A percentile compares a stretch with the other conserved stretches of the same genome.
Evolutionary conservation across 1,140 invertebrate genomes (phyloP).

Genomic region (Muscidifurax raptorellus): DNA sequence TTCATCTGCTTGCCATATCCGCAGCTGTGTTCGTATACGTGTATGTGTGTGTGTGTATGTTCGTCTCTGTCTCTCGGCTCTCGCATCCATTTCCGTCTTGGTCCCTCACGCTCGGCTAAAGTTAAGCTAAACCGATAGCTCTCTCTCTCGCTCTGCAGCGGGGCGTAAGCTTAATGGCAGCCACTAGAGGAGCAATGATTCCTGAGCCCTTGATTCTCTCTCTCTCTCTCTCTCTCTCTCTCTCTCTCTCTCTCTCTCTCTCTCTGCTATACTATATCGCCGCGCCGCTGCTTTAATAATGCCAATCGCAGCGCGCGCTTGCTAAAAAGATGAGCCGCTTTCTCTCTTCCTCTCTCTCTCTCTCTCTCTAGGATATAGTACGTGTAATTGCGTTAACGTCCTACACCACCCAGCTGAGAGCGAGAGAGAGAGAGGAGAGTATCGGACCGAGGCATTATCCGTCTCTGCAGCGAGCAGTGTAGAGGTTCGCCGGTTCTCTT

Average conservation of each 20-base stretch:
- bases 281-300: slow-evolving; percentile 25
- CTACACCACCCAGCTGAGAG: neutral
- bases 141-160: neutral
- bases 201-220: neutral
- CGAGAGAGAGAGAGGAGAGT: neutral
- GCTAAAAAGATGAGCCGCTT: neutral
- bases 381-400: slow-evolving; percentile 67
- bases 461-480: slow-evolving; percentile 51
- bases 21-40: neutral
- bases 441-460: slow-evolving; percentile 63
- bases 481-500: neutral
- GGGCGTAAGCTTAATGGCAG: slow-evolving; percentile 14
- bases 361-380: slow-evolving; percentile 1
- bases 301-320: neutral
- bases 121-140: slow-evolving; percentile 20
- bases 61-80: slow-evolving; percentile 9
- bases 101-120: slow-evolving; percentile 14
- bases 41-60: neutral
- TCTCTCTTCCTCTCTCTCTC: neutral
- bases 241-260: neutral
- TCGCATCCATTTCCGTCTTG: slow-evolving; percentile 31
- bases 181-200: slow-evolving; percentile 13
- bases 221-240: neutral
- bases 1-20: slow-evolving; percentile 58
- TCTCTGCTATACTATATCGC: neutral